A percentile compares a stretch with the other conserved stretches of the same genome.
These are phyloP conservation scores for Salpingus planirostris DNA, from an alignment of 2,888 invertebrate species.

Conservation along the genomic window DNA sequence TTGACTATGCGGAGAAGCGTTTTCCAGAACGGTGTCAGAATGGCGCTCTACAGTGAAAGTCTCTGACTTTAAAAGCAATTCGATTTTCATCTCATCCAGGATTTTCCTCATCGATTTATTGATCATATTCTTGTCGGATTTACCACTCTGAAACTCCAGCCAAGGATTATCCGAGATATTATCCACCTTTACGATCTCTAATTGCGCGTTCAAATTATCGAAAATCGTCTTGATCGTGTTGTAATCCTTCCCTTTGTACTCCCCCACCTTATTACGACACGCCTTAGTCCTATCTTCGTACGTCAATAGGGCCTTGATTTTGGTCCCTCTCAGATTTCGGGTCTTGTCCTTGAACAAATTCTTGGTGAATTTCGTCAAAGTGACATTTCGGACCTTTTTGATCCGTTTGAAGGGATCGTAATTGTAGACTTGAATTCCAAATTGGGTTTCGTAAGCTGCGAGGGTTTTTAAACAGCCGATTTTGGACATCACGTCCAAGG, in stretches of 20 bases:
- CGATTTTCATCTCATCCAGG: constrained; percentile 10
- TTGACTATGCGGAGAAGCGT: constrained; percentile 18
- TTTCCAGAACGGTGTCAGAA: constrained; percentile 19
- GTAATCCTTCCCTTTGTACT: constrained; percentile 15
- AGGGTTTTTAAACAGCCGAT: no score
- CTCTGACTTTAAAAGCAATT: constrained; percentile 15
- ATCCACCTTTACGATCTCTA: constrained; percentile 12
- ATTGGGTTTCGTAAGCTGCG: no score
- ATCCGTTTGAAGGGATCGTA: no score
- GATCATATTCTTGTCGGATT: constrained; percentile 6
- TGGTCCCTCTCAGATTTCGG: constrained; percentile 5
- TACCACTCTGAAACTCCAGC: no score
- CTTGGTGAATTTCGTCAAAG: constrained; percentile 4
- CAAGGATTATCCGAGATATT: constrained; percentile 15
- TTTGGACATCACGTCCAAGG: no score
- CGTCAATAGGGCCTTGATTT: constrained; percentile 10
- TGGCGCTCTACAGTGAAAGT: constrained; percentile 9
- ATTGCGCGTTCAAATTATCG: constrained; percentile 14
- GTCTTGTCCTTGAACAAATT: constrained; percentile 13
- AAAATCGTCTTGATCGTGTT: constrained; percentile 14
- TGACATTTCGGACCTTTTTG: constrained; percentile 3
- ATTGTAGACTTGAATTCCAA: constrained; percentile 6
- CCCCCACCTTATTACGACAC: not conserved
- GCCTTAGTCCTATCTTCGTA: constrained; percentile 11
- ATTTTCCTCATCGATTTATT: constrained; percentile 11